phyloP scores from a whole-genome alignment of 2,113 vertebrate species.

The Sprattus sprattus region DNA sequence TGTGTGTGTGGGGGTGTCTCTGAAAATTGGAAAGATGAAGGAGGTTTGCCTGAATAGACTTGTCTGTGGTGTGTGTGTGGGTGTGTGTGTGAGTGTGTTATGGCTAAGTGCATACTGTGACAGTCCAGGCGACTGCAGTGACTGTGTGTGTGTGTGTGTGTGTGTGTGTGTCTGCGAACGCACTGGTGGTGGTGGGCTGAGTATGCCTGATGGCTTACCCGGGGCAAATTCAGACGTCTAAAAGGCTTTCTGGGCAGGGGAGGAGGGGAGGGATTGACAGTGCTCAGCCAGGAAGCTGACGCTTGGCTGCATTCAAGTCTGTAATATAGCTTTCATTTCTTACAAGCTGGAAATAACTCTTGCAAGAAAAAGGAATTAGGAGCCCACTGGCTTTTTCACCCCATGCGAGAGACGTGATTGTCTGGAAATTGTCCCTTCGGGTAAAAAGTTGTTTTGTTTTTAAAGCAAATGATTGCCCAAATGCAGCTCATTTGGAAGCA shows the following conservation, averaged over 20 bases:
- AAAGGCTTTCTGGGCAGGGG: constrained; percentile 59
- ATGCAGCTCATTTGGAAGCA: not conserved
- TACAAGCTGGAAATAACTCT: not conserved
- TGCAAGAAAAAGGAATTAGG: not conserved
- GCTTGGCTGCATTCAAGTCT: not conserved
- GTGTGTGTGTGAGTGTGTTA: not conserved
- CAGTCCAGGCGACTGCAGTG: constrained; percentile 46
- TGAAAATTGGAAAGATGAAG: constrained; percentile 17
- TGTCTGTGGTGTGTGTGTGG: constrained; percentile 22
- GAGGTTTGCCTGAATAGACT: constrained; percentile 35
- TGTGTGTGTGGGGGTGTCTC: constrained; percentile 25
- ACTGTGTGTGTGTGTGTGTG: not conserved
- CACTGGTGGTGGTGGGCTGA: constrained; percentile 50
- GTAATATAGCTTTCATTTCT: not conserved
- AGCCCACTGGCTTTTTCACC: not conserved
- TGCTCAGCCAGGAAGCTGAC: constrained; percentile 1
- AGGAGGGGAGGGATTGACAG: not conserved
- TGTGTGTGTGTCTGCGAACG: not conserved
- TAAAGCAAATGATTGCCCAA: not conserved
- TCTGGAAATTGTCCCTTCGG: not conserved
- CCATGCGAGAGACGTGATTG: not conserved
- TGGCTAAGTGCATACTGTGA: constrained; percentile 67
- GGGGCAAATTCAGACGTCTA: constrained; percentile 67
- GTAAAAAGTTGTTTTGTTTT: not conserved
- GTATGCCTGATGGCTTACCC: constrained; percentile 64